Conservation (phyloP, 2,797 vertebrate genomes). For the Chrosomus eos region DNA sequence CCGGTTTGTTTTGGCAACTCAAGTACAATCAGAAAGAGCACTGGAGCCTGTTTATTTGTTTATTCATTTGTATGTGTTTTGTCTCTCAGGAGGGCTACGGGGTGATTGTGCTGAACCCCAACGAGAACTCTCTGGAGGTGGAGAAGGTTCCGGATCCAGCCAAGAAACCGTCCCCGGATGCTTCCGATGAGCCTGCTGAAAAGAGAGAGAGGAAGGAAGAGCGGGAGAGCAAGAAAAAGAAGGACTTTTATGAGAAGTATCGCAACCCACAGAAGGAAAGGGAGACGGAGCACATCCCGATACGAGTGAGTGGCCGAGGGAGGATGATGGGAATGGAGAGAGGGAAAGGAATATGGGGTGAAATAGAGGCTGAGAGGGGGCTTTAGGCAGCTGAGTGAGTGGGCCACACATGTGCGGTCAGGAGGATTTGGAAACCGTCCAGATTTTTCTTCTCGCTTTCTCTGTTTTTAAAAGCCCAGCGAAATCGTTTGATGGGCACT, state of each 20-base stretch:
- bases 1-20: conserved; percentile 46
- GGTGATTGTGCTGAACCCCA: conserved; percentile 97
- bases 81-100: conserved; percentile 88
- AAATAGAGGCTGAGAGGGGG: conserved; percentile 63
- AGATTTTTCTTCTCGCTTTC: conserved; percentile 76
- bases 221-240: conserved; percentile 90
- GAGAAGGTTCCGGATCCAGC: conserved; percentile 90
- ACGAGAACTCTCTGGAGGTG: conserved; percentile 96
- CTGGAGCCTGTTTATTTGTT: conserved; percentile 50
- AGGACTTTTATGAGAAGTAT: conserved; percentile 96
- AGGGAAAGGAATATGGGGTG: conserved; percentile 60
- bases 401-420: conserved; percentile 61
- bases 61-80: conserved; percentile 57
- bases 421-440: conserved; percentile 75
- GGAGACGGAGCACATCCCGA: conserved; percentile 88
- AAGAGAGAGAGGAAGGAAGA: conserved; percentile 94
- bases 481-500: not conserved
- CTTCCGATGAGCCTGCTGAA: conserved; percentile 92
- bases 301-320: conserved; percentile 84
- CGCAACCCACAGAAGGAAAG: conserved; percentile 95
- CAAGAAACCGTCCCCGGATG: conserved; percentile 79
- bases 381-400: conserved; percentile 73
- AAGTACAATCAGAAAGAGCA: conserved; percentile 35
- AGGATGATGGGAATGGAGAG: conserved; percentile 60
- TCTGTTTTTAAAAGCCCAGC: conserved; percentile 77